Base-by-base conservation (phyloP, 2,797 vertebrate genomes). In the Bovichtus diacanthus region DNA sequence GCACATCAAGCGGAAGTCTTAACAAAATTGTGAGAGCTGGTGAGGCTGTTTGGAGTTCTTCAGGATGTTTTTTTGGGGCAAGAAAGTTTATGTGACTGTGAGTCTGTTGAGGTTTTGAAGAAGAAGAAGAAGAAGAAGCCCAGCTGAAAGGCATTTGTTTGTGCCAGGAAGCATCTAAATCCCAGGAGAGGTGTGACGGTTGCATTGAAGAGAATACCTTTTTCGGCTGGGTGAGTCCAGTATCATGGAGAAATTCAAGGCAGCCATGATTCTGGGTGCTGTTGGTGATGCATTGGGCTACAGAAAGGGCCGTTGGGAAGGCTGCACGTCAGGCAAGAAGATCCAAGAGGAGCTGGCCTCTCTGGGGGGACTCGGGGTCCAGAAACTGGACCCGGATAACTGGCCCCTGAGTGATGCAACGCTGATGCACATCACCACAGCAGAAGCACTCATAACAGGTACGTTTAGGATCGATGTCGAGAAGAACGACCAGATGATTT, bases 321-420 rank as follows among this genome's bases (percentile, higher is more conserved):
- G 89, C 82, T 96, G 96, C 76, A 88, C 80, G 11, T 95, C 94
- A 1, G 96, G 97, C 46, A 90, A 91, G 58, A 95, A 94, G 82
- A 96, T 98, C 90, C 97, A 96, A 83, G 95, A 96, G 82, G 97
- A 97, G 78, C 93, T 98, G 80, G 95, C 90, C 0, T 90, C 93
- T 80, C 82, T 96, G 1, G 96, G 97, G 34, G 97, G 97, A 50
- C 93, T 98, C 1, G 96, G 82, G 41, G 94, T 92, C 69, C 90
- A 97, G 15, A 96, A 95, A 74, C 91, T 98, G 27, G 96, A 97
- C 6, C 88, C 93, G 0, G 96, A 97, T 51, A 96, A 95, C 84
- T 99, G 98, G 98, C 97, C 97, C 1, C 93, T 98, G 73, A 99
- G 98, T 56, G 96, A 97, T 88, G 96, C 97, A 74, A 95, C 94